Evolutionary conservation across 2,888 invertebrate species (phyloP), one percentile per base, ranked within the genome.

Genomic region (Hedya salicella): DNA sequence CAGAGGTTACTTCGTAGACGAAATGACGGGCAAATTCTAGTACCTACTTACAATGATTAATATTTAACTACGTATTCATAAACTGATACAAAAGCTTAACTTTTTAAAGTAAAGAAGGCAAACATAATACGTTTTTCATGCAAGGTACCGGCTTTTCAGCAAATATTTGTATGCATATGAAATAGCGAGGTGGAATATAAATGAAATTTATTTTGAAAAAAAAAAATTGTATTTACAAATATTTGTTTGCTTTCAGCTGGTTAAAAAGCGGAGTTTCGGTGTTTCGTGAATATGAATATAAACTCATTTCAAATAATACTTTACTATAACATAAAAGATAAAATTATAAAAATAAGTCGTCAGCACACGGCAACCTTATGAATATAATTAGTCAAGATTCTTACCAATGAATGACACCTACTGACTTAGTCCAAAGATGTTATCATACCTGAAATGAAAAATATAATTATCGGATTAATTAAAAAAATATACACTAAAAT

Each of bases 361-460:
- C n/a, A n/a, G n/a, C n/a, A n/a, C n/a, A n/a, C n/a, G n/a, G n/a
- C n/a, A n/a, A n/a, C n/a, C n/a, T n/a, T n/a, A n/a, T n/a, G n/a
- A n/a, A n/a, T n/a, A n/a, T n/a, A n/a, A n/a, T n/a, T n/a, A n/a
- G n/a, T 25, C 4, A 25, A 25, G 4, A 25, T 25, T 8, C 32
- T 52, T 52, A 52, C 52, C 17, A 36, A 36, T 36, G 5, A 11
- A 25, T 8, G 21, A 19, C 17, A n/a, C n/a, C n/a, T n/a, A n/a
- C n/a, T n/a, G n/a, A 19, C 4, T 13, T 0, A 46, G 19, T 46
- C 46, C 46, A 46, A 3, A 17, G 1, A 19, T n/a, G n/a, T n/a
- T n/a, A n/a, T n/a, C n/a, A 19, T 65, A 65, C 65, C 65, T 65
- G 59, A 52, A 65, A 60, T 46, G 42, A 49, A 44, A 52, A 48